Evolutionary conservation across 2,888 invertebrate genomes (phyloP), one percentile per base, ranked within the genome.

Genomic region (Rutpela maculata): DNA sequence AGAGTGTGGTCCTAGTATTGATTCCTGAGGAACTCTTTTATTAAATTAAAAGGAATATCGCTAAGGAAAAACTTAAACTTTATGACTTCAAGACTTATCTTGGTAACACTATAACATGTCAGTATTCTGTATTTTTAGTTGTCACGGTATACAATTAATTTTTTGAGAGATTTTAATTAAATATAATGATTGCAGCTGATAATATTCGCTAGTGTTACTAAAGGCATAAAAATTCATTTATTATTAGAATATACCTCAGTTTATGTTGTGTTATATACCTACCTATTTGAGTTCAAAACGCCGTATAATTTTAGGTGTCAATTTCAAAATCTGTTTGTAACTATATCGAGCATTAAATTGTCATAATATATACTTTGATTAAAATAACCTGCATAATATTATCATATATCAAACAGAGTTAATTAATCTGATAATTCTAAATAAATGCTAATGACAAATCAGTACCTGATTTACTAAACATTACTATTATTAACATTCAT

Each of bases 241-340:
- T 3, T 26, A 17, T 17, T 1, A 26, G 6, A n/a, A 63, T 63
- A 17, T 63, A 63, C 18, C 62, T 17, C n/a, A 17, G 35, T 18
- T 63, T 17, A 63, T 63, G 35, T 35, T 63, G 1, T 35, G 11
- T 43, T 65, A 35, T 35, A 35, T 35, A 43, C 65, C 43, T 65
- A 10, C 22, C 15, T 18, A 18, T 31, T 35, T n/a, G 10, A 35
- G n/a, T 50, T 65, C 70, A 67, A 67, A 77, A 77, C 73, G 74
- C 62, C 68, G 66, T 73, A 72, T 80, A 83, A 82, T 82, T 78
- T 77, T 73, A 74, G 66, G 83, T 82, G 81, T 83, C 83, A 81
- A 76, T 81, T 81, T 77, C 78, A 82, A 81, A 82, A 83, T 80
- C 81, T 79, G 80, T 76, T 81, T 81, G 80, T 80, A 80, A 81